Conservation (phyloP, 1,140 invertebrate species). For the Drosophila dunni region DNA sequence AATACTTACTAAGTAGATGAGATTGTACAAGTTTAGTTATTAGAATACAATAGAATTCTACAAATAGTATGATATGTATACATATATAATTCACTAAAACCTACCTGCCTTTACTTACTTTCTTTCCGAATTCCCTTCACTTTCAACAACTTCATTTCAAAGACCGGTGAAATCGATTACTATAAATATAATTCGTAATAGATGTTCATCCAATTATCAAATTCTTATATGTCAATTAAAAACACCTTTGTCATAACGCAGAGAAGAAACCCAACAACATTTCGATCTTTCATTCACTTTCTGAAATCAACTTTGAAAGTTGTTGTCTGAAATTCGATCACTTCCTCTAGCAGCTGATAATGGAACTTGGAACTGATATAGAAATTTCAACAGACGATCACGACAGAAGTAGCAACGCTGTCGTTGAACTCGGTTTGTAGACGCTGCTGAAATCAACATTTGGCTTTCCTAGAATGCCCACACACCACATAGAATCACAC, state of each 20-base stretch:
- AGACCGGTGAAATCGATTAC: slow-evolving; percentile 10
- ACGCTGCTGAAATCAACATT: slow-evolving; percentile 31
- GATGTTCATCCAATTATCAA: slow-evolving; percentile 15
- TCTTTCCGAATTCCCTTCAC: not conserved
- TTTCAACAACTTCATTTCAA: slow-evolving; percentile 7
- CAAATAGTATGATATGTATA: too few species aligned
- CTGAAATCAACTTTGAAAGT: slow-evolving; percentile 15
- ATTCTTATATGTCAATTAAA: slow-evolving; percentile 29
- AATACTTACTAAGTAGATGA: too few species aligned
- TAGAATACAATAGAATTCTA: too few species aligned
- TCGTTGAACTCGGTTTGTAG: slow-evolving; percentile 36
- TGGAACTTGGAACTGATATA: slow-evolving; percentile 46
- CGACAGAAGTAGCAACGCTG: slow-evolving; percentile 10
- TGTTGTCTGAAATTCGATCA: slow-evolving; percentile 49
- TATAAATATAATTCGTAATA: slow-evolving; percentile 2
- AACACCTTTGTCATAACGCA: slow-evolving; percentile 11
- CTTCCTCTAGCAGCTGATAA: slow-evolving; percentile 48
- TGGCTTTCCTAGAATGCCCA: slow-evolving; percentile 48
- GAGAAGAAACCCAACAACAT: slow-evolving; percentile 14
- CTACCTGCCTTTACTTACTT: not conserved
- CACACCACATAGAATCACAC: slow-evolving; percentile 13
- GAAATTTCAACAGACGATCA: slow-evolving; percentile 35
- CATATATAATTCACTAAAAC: too few species aligned
- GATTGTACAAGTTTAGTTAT: too few species aligned
- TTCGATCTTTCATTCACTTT: slow-evolving; percentile 15